A percentile compares a stretch with the other conserved stretches of the same genome.
These are phyloP conservation scores for Drosophila mayri DNA, from an alignment of 1,140 invertebrate genomes.

Conservation along the genomic window DNA sequence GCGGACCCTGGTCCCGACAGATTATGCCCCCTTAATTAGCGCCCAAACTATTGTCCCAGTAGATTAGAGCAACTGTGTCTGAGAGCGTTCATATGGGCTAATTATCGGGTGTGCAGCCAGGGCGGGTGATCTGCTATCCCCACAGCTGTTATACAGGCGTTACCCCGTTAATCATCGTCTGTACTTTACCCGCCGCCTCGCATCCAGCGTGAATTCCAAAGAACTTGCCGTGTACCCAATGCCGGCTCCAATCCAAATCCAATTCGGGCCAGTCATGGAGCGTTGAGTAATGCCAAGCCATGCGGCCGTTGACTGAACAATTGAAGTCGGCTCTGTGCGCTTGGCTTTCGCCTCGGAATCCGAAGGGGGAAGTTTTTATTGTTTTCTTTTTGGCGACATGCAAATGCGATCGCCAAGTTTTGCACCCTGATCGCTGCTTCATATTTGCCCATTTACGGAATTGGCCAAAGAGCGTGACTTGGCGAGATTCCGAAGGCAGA, in stretches of 20 bases:
- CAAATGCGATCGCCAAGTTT: conserved; percentile 32
- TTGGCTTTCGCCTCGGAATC: conserved; percentile 17
- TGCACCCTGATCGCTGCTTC: conserved; percentile 16
- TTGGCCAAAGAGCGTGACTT: conserved; percentile 56
- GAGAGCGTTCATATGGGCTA: not conserved
- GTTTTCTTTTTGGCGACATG: conserved; percentile 26
- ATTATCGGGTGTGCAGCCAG: not conserved
- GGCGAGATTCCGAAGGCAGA: conserved; percentile 24
- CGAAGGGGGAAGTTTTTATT: conserved; percentile 43
- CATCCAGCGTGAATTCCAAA: conserved; percentile 68
- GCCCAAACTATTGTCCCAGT: conserved; percentile 6
- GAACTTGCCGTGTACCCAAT: conserved; percentile 38
- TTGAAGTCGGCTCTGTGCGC: conserved; percentile 28
- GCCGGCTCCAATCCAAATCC: conserved; percentile 7
- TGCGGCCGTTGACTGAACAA: conserved; percentile 58
- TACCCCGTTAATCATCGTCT: conserved; percentile 32
- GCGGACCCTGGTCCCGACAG: conserved; percentile 4
- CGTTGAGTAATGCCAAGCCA: conserved; percentile 61
- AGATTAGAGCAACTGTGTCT: conserved; percentile 20
- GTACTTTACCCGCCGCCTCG: conserved; percentile 65
- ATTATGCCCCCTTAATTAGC: conserved; percentile 14
- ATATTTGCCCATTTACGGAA: conserved; percentile 46
- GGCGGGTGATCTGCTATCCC: conserved; percentile 10
- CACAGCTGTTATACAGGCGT: conserved; percentile 23
- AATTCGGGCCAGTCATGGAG: conserved; percentile 58